phyloP scores from a whole-genome alignment of 2,797 vertebrate species.

The Heteromormyrus szaboi region DNA sequence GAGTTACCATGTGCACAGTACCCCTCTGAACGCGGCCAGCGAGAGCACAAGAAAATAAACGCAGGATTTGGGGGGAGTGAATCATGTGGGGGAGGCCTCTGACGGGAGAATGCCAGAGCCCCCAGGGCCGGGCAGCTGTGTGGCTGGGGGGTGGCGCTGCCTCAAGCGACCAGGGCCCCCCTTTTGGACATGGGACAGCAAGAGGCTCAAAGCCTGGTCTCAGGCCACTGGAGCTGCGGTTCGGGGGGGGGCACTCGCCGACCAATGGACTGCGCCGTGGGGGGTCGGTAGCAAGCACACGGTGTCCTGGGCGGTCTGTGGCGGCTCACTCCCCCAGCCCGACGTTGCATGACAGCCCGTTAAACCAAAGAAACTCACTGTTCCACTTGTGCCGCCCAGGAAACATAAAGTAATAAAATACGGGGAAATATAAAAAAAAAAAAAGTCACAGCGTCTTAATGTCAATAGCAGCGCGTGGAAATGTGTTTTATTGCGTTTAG shows the following conservation, averaged over 20 bases:
- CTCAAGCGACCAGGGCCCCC: not conserved
- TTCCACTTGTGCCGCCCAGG: slow-evolving; percentile 17
- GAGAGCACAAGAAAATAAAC: slow-evolving; percentile 62
- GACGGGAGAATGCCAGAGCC: not conserved
- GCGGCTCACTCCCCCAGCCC: slow-evolving; percentile 13
- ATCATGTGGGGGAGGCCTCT: slow-evolving; percentile 44
- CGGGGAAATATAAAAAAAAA: not conserved
- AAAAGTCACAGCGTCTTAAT: slow-evolving; percentile 18
- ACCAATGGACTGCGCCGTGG: slow-evolving; percentile 25
- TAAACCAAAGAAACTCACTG: not conserved
- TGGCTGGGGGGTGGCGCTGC: not conserved
- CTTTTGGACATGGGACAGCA: not conserved
- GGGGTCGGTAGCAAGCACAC: slow-evolving; percentile 35
- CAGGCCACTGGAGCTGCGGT: not conserved
- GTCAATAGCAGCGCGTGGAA: slow-evolving; percentile 60
- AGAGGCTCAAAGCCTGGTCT: not conserved
- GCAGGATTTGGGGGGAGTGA: slow-evolving; percentile 37
- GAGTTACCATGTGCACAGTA: slow-evolving; percentile 52
- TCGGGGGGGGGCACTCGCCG: not conserved
- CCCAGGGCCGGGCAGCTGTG: not conserved
- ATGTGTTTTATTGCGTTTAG: slow-evolving; percentile 70
- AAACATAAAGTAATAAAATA: not conserved
- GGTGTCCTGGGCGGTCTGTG: slow-evolving; percentile 46
- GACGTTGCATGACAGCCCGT: not conserved
- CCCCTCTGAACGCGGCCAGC: slow-evolving; percentile 46